These are phyloP conservation scores for Ariopsis seemanni DNA, from an alignment of 2,113 vertebrate species.

Conservation along the genomic window DNA sequence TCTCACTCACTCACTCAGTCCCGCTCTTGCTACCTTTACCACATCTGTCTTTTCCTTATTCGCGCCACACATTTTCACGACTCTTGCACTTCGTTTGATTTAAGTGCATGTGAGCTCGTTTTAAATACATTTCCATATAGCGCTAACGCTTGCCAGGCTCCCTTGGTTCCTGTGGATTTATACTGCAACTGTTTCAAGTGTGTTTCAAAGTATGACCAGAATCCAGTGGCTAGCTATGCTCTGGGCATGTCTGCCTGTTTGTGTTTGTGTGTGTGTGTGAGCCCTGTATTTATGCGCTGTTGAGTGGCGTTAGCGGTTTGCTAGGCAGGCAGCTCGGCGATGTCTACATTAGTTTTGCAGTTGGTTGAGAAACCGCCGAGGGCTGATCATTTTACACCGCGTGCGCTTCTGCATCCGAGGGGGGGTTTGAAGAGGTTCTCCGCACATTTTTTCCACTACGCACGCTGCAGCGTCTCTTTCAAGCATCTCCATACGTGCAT, in stretches of 20 bases:
- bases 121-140: conserved; percentile 10
- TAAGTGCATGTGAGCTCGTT: not conserved
- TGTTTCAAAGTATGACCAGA: conserved; percentile 31
- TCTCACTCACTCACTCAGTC: not conserved
- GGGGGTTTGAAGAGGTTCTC: conserved; percentile 10
- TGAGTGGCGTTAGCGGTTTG: conserved; percentile 32
- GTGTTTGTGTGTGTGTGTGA: conserved; percentile 9
- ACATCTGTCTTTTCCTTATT: conserved; percentile 6
- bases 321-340: conserved; percentile 23
- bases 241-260: not conserved
- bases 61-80: not conserved
- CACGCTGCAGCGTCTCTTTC: not conserved
- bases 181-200: conserved; percentile 26
- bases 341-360: conserved; percentile 48
- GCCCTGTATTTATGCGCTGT: conserved; percentile 23
- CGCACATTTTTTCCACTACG: conserved; percentile 36
- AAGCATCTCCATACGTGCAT: not conserved
- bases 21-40: not conserved
- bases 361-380: conserved; percentile 18
- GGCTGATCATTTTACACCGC: conserved; percentile 25
- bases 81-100: not conserved
- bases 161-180: conserved; percentile 21
- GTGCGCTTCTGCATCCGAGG: conserved; percentile 21
- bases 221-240: conserved; percentile 16
- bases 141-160: not conserved